These are phyloP conservation scores for Aegotheles bennettii DNA, from an alignment of 2,113 vertebrate species.

Conservation along the genomic window DNA sequence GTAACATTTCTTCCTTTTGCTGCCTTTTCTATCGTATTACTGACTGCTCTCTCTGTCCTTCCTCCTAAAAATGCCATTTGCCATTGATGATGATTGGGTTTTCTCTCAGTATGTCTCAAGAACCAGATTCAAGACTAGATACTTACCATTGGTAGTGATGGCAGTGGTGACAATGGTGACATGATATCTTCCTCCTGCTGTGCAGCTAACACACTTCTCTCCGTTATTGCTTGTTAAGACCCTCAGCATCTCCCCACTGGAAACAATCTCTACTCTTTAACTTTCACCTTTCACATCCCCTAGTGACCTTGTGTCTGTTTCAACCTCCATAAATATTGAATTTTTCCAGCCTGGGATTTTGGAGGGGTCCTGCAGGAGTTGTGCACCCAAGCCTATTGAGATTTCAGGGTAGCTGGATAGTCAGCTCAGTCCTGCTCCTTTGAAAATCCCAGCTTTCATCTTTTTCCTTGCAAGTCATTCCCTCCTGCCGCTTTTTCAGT, in stretches of 20 bases:
- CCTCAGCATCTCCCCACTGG: background rate
- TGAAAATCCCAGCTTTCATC: slow-evolving; percentile 55
- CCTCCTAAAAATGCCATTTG: background rate
- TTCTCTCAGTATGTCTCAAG: background rate
- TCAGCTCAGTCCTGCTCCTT: slow-evolving; percentile 3
- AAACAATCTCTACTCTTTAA: background rate
- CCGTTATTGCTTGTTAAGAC: background rate
- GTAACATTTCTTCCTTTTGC: background rate
- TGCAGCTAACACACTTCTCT: background rate
- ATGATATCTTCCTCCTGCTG: background rate
- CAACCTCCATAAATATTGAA: background rate
- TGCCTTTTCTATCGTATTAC: background rate
- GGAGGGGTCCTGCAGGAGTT: background rate
- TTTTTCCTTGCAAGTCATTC: slow-evolving; percentile 14
- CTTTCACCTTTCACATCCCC: background rate
- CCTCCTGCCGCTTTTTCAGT: slow-evolving; percentile 26
- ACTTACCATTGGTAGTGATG: background rate
- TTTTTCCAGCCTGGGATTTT: background rate
- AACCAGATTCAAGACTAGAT: background rate
- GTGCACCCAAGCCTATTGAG: background rate
- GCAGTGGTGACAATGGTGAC: background rate
- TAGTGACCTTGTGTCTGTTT: background rate
- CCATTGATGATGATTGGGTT: background rate
- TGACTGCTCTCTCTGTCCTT: background rate
- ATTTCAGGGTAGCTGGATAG: background rate